Evolutionary conservation across 2,888 invertebrate species (phyloP), one percentile per base, ranked within the genome.

Genomic region (Calameuta filiformis): DNA sequence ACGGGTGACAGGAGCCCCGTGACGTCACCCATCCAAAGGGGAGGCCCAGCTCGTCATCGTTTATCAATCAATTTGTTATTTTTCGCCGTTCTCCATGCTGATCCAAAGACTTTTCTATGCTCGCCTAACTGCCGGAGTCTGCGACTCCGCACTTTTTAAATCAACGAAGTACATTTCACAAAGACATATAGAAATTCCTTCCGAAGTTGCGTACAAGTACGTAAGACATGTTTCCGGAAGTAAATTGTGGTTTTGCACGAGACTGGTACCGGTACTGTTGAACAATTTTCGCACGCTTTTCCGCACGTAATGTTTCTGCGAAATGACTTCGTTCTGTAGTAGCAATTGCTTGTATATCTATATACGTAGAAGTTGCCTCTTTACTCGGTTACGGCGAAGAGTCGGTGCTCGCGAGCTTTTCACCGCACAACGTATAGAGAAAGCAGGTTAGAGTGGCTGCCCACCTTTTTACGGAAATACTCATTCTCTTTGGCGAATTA

Each of bases 41-140:
- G 56, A 9, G 23, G 82, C 75, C 81, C 80, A 84, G 76, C 81
- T 81, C 83, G 84, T 85, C 85, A 85, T 86, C 85, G 83, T 85
- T 85, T 84, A 86, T 86, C 85, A 86, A 86, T 85, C 86, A 84
- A 84, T 85, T 81, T 80, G 75, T 82, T 82, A 83, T 84, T 84
- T 84, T 85, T 83, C 79, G 82, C 76, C 81, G 79, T 82, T 84
- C 80, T 76, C 77, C 78, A 75, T 56, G 56, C 81, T 76, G 77
- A 77, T 74, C 37, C 23, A 74, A 31, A 71, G 23, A 31, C 56
- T 56, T 56, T 56, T 23, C 9, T 56, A 56, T 23, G 9, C 56
- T 56, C 23, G 56, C 2, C 23, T 0, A 2, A 23, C 56, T 56
- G 56, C 56, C 0, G 56, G 9, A 9, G 23, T 9, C 6, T 1